Conservation (phyloP, 2,113 vertebrate species). For the Peromyscus maniculatus region DNA sequence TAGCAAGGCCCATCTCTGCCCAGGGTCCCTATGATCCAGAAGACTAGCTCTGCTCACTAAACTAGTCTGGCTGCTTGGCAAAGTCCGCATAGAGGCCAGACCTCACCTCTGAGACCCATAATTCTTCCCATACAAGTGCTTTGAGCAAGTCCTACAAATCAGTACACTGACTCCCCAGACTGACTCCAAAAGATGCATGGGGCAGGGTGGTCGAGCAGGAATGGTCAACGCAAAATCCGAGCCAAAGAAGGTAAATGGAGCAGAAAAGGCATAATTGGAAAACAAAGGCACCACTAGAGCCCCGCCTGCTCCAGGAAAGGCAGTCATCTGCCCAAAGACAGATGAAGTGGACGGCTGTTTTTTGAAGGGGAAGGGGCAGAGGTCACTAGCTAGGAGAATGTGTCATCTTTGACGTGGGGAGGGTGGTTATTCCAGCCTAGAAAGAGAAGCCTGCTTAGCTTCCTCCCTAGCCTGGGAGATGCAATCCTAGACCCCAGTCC, state of each 20-base stretch:
- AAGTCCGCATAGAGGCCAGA: slow-evolving; percentile 43
- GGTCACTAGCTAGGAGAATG: slow-evolving; percentile 73
- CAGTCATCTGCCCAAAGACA: slow-evolving; percentile 55
- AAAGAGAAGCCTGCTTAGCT: neutral
- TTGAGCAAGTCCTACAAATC: neutral
- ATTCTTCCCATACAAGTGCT: neutral
- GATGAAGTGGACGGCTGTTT: slow-evolving; percentile 66
- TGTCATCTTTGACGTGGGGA: slow-evolving; percentile 77
- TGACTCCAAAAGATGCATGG: neutral
- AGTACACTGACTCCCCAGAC: neutral
- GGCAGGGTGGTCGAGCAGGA: neutral
- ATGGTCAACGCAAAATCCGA: neutral
- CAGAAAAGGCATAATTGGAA: slow-evolving; percentile 44
- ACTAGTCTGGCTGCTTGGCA: neutral
- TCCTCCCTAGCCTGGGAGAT: slow-evolving; percentile 39
- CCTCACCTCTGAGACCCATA: neutral
- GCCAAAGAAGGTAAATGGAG: slow-evolving; percentile 24
- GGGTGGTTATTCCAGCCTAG: slow-evolving; percentile 68
- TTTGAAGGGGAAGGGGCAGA: slow-evolving; percentile 64
- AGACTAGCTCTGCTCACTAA: neutral
- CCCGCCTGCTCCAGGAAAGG: neutral
- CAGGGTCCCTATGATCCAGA: neutral
- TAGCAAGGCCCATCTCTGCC: neutral
- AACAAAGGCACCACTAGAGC: slow-evolving; percentile 69
- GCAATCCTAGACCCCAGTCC: neutral